Evolutionary conservation across 1,140 invertebrate genomes (phyloP), one percentile per base, ranked within the genome.

Genomic region (Hylyphantes graminicola): DNA sequence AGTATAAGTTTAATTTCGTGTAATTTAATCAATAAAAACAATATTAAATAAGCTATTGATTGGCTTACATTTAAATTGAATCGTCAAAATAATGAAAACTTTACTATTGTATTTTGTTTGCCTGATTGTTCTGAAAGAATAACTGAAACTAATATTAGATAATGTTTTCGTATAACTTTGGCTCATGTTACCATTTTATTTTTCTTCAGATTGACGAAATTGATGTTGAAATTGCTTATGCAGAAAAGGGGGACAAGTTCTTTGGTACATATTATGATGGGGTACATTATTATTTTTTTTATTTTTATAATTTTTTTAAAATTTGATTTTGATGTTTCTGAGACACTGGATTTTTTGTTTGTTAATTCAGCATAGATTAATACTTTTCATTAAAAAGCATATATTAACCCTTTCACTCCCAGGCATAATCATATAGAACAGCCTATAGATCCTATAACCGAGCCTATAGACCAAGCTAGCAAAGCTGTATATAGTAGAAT

Each of bases 121-220:
- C 57, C 57, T 59, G 5, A 5, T 12, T 59, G 11, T n/a, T 59
- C 12, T 59, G 5, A 59, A 13, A n/a, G 12, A 59, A 13, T 59
- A n/a, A n/a, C n/a, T n/a, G n/a, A n/a, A n/a, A n/a, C n/a, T 9
- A 59, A 13, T 59, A 13, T 9, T 59, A 13, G 0, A 9, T 6
- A 7, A 13, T 59, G 5, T 59, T 59, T 59, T 59, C 2, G 0
- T 7, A 9, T 59, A 13, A 13, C 4, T 59, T 59, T 59, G 12
- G n/a, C n/a, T 59, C 12, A 13, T 59, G n/a, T 5, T 5, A 13
- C 3, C n/a, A n/a, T n/a, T 59, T 59, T 59, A 13, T 13, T 17
- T 65, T 6, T 53, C 35, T 79, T 53, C 17, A 82, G 80, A 74
- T 82, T 55, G 70, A 74, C 55, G 6, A 19, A 74, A 54, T 82